Percentiles rank a stretch among this genome's conserved stretches.
phyloP scores from a whole-genome alignment of 2,888 invertebrate species.

The Tromatobia lineatoria region DNA sequence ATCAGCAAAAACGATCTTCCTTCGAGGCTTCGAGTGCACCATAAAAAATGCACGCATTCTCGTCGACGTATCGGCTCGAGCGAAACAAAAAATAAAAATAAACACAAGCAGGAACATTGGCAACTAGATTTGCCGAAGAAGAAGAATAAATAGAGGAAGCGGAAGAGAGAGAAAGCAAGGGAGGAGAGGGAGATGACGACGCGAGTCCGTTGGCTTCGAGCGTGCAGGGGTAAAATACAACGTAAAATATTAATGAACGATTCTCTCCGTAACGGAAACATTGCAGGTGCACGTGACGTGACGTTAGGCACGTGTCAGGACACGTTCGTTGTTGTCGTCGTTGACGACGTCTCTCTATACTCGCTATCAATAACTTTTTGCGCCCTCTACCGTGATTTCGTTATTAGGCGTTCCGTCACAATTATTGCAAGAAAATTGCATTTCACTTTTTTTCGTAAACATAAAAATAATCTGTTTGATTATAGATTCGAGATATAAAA shows the following conservation, averaged over 20 bases:
- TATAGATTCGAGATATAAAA: no score
- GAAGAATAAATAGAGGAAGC: constrained; percentile 19
- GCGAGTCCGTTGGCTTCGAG: constrained; percentile 61
- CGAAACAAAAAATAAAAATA: constrained; percentile 31
- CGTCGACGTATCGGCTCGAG: constrained; percentile 60
- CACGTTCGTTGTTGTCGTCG: not conserved
- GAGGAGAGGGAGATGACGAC: constrained; percentile 30
- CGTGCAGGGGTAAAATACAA: constrained; percentile 21
- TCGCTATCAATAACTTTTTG: not conserved
- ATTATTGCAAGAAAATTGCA: not conserved
- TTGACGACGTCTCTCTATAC: not conserved
- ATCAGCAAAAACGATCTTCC: constrained; percentile 25
- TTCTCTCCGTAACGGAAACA: constrained; percentile 41
- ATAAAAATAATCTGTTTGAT: no score
- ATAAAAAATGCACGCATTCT: constrained; percentile 64
- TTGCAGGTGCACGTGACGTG: constrained; percentile 64
- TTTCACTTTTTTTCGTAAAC: not conserved
- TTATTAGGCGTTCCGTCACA: not conserved
- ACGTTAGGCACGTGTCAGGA: constrained; percentile 46
- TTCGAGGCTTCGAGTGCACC: constrained; percentile 38
- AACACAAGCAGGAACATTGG: not conserved
- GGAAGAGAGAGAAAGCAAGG: not conserved
- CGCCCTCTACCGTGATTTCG: constrained; percentile 17
- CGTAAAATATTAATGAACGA: constrained; percentile 60
- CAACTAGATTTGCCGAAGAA: not conserved